Conservation (phyloP, 2,888 invertebrate genomes). For the Stegophylla sp. region DNA sequence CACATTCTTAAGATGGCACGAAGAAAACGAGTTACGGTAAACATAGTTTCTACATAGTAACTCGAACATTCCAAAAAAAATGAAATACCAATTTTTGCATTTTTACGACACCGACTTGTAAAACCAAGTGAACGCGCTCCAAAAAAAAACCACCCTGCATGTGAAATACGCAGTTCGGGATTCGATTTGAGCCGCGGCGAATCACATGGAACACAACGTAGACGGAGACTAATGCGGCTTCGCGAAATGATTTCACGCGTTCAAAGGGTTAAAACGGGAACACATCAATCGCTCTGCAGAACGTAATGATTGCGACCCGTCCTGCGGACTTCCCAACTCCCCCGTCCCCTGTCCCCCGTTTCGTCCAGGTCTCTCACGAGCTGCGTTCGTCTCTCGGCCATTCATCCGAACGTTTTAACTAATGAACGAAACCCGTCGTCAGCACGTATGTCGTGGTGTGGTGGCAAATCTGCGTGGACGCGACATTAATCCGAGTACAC, state of each 20-base stretch:
- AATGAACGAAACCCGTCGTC: conserved; percentile 42
- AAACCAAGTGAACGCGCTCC: no score
- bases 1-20: no score
- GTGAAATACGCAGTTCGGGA: not conserved
- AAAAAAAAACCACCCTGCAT: no score
- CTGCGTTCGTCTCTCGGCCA: not conserved
- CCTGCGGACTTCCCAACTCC: not conserved
- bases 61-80: no score
- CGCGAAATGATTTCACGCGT: not conserved
- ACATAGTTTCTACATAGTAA: no score
- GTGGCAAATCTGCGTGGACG: conserved; percentile 29
- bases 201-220: not conserved
- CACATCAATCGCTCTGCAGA: conserved; percentile 38
- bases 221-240: not conserved
- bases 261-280: conserved; percentile 23
- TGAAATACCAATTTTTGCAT: no score
- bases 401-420: conserved; percentile 35
- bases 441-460: conserved; percentile 24
- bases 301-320: conserved; percentile 12
- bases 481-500: conserved; percentile 19
- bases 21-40: no score
- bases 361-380: not conserved
- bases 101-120: no score
- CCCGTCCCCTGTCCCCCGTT: no score
- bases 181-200: not conserved